These are phyloP conservation scores for Trichomalopsis sarcophagae DNA, from an alignment of 1,140 invertebrate genomes.

Conservation along the genomic window DNA sequence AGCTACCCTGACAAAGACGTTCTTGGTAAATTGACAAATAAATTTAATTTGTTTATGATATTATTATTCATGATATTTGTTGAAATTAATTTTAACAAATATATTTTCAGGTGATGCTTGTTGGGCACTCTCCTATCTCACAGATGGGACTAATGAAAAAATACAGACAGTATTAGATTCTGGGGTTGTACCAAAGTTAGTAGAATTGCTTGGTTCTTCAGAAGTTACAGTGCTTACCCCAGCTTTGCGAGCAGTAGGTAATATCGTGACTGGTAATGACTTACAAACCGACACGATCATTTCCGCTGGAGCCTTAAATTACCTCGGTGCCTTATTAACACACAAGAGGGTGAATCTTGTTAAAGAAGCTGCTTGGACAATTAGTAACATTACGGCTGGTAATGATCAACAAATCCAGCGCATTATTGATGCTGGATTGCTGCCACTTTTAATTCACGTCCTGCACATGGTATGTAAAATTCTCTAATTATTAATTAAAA, in stretches of 20 bases:
- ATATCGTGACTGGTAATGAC: conserved; percentile 91
- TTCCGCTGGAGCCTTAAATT: conserved; percentile 83
- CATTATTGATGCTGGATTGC: conserved; percentile 83
- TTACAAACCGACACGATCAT: conserved; percentile 93
- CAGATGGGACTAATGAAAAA: conserved; percentile 94
- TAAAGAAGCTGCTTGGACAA: conserved; percentile 89
- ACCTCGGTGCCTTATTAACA: conserved; percentile 83
- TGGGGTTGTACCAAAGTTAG: conserved; percentile 84
- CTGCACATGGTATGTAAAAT: conserved; percentile 74
- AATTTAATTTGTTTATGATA: conserved; percentile 22
- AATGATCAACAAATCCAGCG: conserved; percentile 84
- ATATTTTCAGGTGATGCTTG: conserved; percentile 87
- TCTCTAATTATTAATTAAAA: not conserved
- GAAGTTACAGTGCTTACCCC: conserved; percentile 90
- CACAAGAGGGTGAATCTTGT: conserved; percentile 84
- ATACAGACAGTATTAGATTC: conserved; percentile 89
- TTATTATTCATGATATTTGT: not conserved
- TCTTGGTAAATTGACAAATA: conserved; percentile 75
- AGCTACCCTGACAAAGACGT: conserved; percentile 85
- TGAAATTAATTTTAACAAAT: not conserved
- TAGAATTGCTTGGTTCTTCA: conserved; percentile 83
- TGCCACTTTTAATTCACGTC: conserved; percentile 83
- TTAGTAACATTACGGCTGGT: conserved; percentile 89
- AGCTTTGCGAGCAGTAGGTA: conserved; percentile 90
- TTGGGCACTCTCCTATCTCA: conserved; percentile 97